Conservation (phyloP, 2,797 vertebrate genomes). For the Microctenopoma lineatum region DNA sequence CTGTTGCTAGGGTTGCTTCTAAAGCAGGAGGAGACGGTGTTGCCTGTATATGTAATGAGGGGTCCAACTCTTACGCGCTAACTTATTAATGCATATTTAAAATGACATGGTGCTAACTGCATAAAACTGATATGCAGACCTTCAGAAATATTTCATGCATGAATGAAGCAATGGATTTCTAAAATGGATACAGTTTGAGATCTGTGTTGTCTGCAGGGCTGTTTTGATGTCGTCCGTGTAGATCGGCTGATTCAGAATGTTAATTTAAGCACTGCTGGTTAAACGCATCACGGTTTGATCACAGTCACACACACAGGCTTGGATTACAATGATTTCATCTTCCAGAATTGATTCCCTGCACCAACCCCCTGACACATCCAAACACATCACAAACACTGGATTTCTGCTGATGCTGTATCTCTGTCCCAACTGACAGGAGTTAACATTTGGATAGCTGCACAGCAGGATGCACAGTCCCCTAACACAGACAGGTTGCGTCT, state of each 20-base stretch:
- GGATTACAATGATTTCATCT: background rate
- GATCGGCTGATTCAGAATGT: background rate
- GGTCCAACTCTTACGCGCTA: background rate
- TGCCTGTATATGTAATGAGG: no score
- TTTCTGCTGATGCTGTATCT: slow-evolving; percentile 29
- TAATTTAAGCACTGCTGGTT: slow-evolving; percentile 17
- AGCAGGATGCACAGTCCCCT: slow-evolving; percentile 35
- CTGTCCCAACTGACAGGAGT: slow-evolving; percentile 44
- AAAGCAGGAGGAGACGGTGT: background rate
- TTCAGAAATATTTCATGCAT: background rate
- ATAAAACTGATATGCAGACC: background rate
- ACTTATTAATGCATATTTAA: background rate
- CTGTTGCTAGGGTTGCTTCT: background rate
- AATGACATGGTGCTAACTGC: background rate
- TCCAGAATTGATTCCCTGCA: slow-evolving; percentile 4
- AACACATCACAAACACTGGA: background rate
- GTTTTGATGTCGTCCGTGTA: background rate
- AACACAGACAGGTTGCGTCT: slow-evolving; percentile 56
- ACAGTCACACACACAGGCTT: background rate
- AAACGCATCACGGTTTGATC: slow-evolving; percentile 13
- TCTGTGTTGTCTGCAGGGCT: background rate
- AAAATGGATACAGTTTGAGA: background rate
- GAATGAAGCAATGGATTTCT: background rate
- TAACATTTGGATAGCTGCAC: slow-evolving; percentile 56
- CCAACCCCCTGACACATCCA: background rate